Conservation (phyloP, 2,888 invertebrate genomes). For the Caenorhabditis macrosperma region DNA sequence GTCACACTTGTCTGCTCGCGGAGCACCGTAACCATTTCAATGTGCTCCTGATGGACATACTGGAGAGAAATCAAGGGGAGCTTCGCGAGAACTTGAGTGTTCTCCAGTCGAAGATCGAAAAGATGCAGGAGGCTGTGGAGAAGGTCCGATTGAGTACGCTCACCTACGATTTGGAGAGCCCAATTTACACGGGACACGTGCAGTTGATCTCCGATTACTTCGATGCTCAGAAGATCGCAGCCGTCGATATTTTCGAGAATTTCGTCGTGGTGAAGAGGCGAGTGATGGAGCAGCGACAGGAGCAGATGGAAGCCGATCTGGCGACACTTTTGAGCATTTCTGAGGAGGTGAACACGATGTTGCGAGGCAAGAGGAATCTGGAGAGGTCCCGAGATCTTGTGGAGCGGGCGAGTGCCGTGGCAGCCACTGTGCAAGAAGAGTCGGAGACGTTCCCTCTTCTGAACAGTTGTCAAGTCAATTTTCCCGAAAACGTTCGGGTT, state of each 20-base stretch:
- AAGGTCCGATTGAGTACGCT: background rate
- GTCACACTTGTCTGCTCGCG: background rate
- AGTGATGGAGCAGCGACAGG: background rate
- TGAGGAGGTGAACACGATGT: background rate
- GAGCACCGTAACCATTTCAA: background rate
- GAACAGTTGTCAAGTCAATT: too few relatives aligned
- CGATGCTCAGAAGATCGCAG: background rate
- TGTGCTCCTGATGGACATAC: background rate
- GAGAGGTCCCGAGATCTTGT: background rate
- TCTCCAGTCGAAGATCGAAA: background rate
- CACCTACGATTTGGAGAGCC: background rate
- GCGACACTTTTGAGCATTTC: background rate
- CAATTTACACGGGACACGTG: background rate
- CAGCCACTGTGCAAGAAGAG: background rate
- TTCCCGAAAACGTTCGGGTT: too few relatives aligned
- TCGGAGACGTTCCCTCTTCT: too few relatives aligned
- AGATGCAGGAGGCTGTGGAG: background rate
- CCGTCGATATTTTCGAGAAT: background rate
- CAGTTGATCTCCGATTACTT: background rate
- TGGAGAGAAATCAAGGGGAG: background rate
- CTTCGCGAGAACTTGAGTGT: background rate
- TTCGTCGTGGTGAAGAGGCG: background rate
- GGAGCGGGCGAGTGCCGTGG: background rate
- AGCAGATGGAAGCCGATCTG: background rate
- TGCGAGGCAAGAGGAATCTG: background rate